Base-by-base conservation (phyloP, 2,888 invertebrate genomes). In the Pachycephus smyrnensis region DNA sequence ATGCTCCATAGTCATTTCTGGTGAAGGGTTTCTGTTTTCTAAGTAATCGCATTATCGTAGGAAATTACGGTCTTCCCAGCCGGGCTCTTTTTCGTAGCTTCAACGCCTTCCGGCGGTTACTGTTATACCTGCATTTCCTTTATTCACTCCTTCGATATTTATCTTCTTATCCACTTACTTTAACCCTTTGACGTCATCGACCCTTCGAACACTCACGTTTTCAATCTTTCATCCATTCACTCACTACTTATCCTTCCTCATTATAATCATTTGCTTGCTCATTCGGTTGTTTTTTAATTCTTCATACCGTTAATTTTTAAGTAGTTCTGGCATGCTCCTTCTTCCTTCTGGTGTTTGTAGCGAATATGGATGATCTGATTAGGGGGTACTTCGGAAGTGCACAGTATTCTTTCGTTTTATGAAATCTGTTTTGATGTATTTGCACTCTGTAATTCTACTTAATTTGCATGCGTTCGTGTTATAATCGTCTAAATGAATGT, bases 21-120 rank as follows among this genome's bases (percentile, higher is more conserved):
- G 85, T 88, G 87, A 86, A 85, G 86, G 88, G 86, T 86, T 81
- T 83, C 81, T 79, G 55, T 85, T 83, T 80, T 73, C 81, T 87
- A 86, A 86, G 82, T 84, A 82, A 84, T 79, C 75, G 36, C 75
- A 30, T 71, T 75, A 79, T 80, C 73, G 80, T 86, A 83, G 80
- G 81, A 76, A 68, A 79, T 83, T 78, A 80, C 82, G 83, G 83
- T 83, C 83, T 83, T 84, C 84, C 83, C 83, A 69, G 79, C 83
- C 80, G 78, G 75, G 31, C 71, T 71, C 71, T 9, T 55, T 0
- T 2, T 55, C 55, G 55, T 55, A 23, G 23, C 55, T 23, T 55
- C 23, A 55, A 55, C 2, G 55, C 55, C 55, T 55, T 9, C 1
- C 55, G 55, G 55, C 55, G 15, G 55, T 55, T 55, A 23, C 40